A percentile compares a stretch with the other conserved stretches of the same genome.
phyloP scores from a whole-genome alignment of 1,140 invertebrate species.

The Nebria ingens region DNA sequence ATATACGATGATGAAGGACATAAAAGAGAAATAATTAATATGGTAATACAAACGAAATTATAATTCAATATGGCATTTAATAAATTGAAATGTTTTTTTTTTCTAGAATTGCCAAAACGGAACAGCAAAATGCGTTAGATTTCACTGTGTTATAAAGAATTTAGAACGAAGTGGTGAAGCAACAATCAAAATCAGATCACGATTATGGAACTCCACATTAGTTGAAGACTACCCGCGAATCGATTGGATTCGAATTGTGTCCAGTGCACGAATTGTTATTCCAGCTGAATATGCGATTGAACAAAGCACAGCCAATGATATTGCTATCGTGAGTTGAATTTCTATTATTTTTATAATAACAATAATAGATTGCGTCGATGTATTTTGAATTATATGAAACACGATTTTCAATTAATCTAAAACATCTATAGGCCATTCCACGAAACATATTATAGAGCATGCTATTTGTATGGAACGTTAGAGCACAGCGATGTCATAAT shows the following conservation, averaged over 20 bases:
- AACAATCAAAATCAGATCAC: constrained; percentile 66
- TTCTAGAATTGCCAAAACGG: constrained; percentile 65
- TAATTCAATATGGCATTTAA: constrained; percentile 12
- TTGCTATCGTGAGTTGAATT: constrained; percentile 40
- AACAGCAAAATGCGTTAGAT: constrained; percentile 77
- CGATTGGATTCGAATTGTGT: constrained; percentile 71
- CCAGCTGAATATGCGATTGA: constrained; percentile 58
- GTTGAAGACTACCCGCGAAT: constrained; percentile 78
- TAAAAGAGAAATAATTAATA: constrained; percentile 59
- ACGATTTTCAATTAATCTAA: too few species aligned
- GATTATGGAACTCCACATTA: constrained; percentile 85
- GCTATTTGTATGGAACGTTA: too few species aligned
- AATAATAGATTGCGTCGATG: background rate
- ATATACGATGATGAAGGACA: constrained; percentile 59
- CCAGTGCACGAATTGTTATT: constrained; percentile 61
- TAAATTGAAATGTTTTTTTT: constrained; percentile 20
- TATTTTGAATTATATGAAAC: too few species aligned
- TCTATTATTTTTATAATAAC: too few species aligned
- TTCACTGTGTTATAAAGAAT: constrained; percentile 68
- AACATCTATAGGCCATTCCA: too few species aligned
- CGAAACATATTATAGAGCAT: too few species aligned
- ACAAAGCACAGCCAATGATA: constrained; percentile 54
- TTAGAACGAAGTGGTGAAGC: constrained; percentile 61
- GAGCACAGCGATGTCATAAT: too few species aligned
- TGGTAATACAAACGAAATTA: constrained; percentile 42